phyloP scores from a whole-genome alignment of 2,113 vertebrate species.

The Pogona vitticeps region DNA sequence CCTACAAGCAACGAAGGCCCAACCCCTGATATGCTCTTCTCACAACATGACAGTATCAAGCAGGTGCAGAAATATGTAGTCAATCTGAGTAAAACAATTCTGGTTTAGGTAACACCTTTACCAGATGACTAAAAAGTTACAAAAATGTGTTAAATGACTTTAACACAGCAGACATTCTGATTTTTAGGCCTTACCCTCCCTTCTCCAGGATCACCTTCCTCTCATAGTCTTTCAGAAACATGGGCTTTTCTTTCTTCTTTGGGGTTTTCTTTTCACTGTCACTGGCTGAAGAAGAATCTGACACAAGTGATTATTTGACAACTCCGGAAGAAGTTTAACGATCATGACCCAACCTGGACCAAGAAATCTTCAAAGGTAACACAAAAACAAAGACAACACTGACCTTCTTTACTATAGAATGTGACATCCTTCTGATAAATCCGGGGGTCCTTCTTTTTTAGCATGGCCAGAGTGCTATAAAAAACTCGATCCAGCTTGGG shows the following conservation, averaged over 20 bases:
- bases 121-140: too few species aligned
- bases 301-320: background rate
- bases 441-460: slow-evolving; percentile 89
- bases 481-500: slow-evolving; percentile 84
- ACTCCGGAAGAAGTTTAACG: background rate
- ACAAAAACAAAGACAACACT: background rate
- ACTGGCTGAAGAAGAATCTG: slow-evolving; percentile 32
- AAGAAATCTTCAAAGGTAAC: background rate
- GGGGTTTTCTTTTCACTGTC: background rate
- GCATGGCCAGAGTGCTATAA: slow-evolving; percentile 85
- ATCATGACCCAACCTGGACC: background rate
- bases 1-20: too few species aligned
- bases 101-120: too few species aligned
- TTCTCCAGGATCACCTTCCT: slow-evolving; percentile 89
- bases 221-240: slow-evolving; percentile 92
- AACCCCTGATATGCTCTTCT: too few species aligned
- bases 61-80: too few species aligned
- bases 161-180: background rate
- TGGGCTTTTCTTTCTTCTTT: slow-evolving; percentile 75
- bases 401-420: slow-evolving; percentile 78
- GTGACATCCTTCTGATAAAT: slow-evolving; percentile 83
- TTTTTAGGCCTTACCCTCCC: slow-evolving; percentile 79
- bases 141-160: too few species aligned
- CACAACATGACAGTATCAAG: too few species aligned
- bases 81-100: too few species aligned